phyloP scores from a whole-genome alignment of 2,888 invertebrate genomes.

The Pollenia angustigena region DNA sequence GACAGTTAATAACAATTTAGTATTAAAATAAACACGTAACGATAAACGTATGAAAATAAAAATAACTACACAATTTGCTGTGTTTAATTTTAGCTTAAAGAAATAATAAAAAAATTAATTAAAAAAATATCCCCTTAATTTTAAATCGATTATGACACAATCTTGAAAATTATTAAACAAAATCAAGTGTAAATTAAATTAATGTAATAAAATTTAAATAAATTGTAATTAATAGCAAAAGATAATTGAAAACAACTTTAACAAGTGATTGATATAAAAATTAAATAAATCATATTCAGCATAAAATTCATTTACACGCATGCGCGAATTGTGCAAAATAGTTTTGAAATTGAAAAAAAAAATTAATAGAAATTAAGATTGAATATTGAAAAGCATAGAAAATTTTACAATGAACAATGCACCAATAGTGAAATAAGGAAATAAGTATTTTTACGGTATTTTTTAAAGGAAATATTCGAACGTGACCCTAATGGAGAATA shows the following conservation, averaged over 20 bases:
- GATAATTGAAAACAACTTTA: constrained; percentile 35
- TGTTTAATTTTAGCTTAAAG: constrained; percentile 4
- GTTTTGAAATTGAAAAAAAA: neutral
- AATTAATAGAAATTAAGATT: no score
- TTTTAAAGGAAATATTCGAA: no score
- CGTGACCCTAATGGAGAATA: no score
- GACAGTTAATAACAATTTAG: constrained; percentile 69
- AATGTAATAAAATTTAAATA: constrained; percentile 21
- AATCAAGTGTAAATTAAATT: constrained; percentile 43
- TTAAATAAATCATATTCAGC: constrained; percentile 17
- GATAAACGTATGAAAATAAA: constrained; percentile 48
- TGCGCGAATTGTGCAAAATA: neutral
- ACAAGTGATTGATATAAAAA: constrained; percentile 4
- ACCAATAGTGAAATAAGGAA: no score
- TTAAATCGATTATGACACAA: neutral
- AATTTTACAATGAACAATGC: no score
- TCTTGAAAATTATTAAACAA: constrained; percentile 9
- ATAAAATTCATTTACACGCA: neutral
- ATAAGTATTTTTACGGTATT: no score
- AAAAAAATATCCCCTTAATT: constrained; percentile 6
- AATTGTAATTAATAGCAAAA: constrained; percentile 28
- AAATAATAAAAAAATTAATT: neutral
- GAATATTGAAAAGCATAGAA: no score
- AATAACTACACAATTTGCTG: neutral
- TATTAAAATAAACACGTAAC: constrained; percentile 70